Percentiles rank a stretch among this genome's conserved stretches.
Conservation (phyloP, 2,888 invertebrate genomes). For the Criorhina ranunculi region DNA sequence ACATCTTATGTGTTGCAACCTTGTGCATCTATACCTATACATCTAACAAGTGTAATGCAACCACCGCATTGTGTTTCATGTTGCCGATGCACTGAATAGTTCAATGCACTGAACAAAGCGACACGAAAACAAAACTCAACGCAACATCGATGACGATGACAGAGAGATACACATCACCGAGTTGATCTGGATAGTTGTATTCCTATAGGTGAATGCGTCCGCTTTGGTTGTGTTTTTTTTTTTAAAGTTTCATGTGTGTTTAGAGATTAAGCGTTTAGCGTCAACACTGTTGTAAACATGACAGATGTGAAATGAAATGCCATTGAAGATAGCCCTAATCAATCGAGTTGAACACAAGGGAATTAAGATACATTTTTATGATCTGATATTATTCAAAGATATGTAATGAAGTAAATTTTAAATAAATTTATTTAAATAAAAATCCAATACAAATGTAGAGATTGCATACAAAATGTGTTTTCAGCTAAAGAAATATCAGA, state of each 20-base stretch:
- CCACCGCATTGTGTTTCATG: constrained; percentile 68
- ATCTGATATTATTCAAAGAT: background rate
- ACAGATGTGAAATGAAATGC: constrained; percentile 45
- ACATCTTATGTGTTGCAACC: constrained; percentile 25
- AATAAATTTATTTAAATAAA: too few species aligned
- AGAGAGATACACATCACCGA: constrained; percentile 40
- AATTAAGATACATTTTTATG: background rate
- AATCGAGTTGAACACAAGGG: constrained; percentile 18
- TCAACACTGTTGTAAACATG: constrained; percentile 55
- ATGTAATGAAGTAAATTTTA: background rate
- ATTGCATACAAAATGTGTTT: too few species aligned
- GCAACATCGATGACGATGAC: constrained; percentile 52
- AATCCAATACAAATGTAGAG: too few species aligned
- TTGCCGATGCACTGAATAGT: constrained; percentile 50
- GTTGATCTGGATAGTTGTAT: background rate
- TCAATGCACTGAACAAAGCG: constrained; percentile 31
- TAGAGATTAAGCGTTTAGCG: constrained; percentile 47
- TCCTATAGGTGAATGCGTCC: constrained; percentile 22
- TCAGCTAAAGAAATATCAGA: too few species aligned
- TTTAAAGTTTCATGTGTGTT: constrained; percentile 20
- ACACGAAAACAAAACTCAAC: constrained; percentile 58
- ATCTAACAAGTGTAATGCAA: constrained; percentile 71
- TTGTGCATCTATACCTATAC: constrained; percentile 59
- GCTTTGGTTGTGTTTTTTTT: constrained; percentile 3
- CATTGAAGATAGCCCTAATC: constrained; percentile 33